phyloP scores from a whole-genome alignment of 2,888 invertebrate species.

The Andricus quercusramuli region DNA sequence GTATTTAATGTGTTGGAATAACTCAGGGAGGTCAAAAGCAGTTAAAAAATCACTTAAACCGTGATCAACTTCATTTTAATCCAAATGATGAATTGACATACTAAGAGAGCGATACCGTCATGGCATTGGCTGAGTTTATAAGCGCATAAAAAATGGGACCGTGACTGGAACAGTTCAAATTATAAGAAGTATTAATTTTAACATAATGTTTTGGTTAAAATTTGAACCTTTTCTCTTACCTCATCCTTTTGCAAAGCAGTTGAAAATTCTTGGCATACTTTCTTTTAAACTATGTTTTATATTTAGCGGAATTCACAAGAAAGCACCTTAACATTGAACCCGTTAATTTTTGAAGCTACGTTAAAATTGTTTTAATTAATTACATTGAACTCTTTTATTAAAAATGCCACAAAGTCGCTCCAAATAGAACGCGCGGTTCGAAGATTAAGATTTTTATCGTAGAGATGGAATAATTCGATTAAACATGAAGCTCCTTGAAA shows the following conservation, averaged over 20 bases:
- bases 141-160: too few relatives aligned
- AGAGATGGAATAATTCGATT: conserved; percentile 5
- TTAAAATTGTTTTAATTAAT: conserved; percentile 3
- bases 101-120: too few relatives aligned
- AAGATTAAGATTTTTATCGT: conserved; percentile 22
- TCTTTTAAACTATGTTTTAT: neutral
- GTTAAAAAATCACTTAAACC: too few relatives aligned
- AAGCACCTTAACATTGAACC: neutral
- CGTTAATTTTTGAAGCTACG: neutral
- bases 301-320: neutral
- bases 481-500: neutral
- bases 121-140: too few relatives aligned
- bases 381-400: neutral
- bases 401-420: neutral
- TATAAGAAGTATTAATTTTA: too few relatives aligned
- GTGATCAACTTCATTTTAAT: too few relatives aligned
- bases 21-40: too few relatives aligned
- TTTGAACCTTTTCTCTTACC: neutral
- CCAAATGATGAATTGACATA: too few relatives aligned
- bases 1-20: neutral
- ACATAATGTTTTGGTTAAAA: neutral
- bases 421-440: neutral
- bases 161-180: too few relatives aligned
- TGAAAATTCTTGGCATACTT: neutral
- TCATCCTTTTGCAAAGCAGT: neutral